Conservation (phyloP, 2,797 vertebrate species). For the Iguana delicatissima region DNA sequence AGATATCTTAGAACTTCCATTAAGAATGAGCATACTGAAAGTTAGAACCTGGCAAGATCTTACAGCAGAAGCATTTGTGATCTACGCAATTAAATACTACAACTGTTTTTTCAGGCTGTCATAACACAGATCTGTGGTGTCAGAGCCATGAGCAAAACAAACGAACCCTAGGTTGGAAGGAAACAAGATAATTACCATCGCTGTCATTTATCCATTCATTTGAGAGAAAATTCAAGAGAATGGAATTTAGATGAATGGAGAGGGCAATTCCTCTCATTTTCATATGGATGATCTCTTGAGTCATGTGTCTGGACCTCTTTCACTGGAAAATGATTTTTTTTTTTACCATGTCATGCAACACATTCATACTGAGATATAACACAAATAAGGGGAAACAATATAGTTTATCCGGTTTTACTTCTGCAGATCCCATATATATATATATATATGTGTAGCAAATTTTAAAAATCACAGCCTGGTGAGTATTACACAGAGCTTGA, state of each 20-base stretch:
- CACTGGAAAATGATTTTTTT: slow-evolving; percentile 57
- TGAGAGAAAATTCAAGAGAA: slow-evolving; percentile 51
- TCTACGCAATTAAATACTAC: slow-evolving; percentile 76
- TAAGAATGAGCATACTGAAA: slow-evolving; percentile 72
- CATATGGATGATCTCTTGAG: slow-evolving; percentile 56
- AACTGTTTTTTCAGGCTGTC: slow-evolving; percentile 58
- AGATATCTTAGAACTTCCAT: slow-evolving; percentile 70
- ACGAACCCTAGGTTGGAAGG: slow-evolving; percentile 49
- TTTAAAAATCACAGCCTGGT: background rate
- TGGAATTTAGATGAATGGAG: slow-evolving; percentile 55
- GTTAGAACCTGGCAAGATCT: slow-evolving; percentile 71
- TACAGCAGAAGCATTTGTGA: slow-evolving; percentile 68
- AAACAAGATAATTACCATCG: background rate
- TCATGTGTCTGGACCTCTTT: slow-evolving; percentile 65
- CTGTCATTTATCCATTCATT: background rate
- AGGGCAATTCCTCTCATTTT: slow-evolving; percentile 71
- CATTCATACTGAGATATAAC: background rate
- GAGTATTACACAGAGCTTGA: background rate
- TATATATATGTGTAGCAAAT: background rate
- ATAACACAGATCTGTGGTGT: slow-evolving; percentile 69
- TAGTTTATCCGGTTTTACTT: background rate
- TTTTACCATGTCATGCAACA: background rate
- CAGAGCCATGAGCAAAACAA: slow-evolving; percentile 55
- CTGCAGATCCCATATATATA: too few species aligned
- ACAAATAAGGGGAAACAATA: background rate